Evolutionary conservation across 2,113 vertebrate species (phyloP), one percentile per base, ranked within the genome.

Genomic region (Crotalus helleri): DNA sequence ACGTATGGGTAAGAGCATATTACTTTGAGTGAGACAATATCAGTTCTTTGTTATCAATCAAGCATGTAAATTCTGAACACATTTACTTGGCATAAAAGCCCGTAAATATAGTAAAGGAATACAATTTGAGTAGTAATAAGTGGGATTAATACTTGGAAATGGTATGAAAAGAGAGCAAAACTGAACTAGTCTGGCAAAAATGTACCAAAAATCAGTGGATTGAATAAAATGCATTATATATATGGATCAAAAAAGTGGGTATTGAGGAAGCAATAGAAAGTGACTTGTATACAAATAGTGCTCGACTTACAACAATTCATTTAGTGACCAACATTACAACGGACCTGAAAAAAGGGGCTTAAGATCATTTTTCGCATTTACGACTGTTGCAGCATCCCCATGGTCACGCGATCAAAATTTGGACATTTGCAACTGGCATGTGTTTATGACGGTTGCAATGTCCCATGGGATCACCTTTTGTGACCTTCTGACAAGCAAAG

Each of bases 1-100:
- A 96, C 98, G 49, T 99, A 98, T 93, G 98, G 98, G 99, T 99
- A 98, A 98, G 98, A 39, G 91, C 89, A 61, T 44, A 44, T 69
- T 61, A 90, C 26, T 90, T n/a, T 64, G 44, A 21, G 12, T 54
- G 33, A 81, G 44, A 17, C 2, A 81, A 44, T 46, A 17, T n/a
- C 39, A 19, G 6, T 64, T 44, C 33, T 81, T 44, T 44, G 46
- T 24, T 64, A 21, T 39, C 13, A 29, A 13, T 39, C 13, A 29
- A 13, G 39, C 4, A 11, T 54, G 26, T 55, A 44, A 81, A 81
- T 81, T 57, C 15, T 19, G 69, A 74, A 26, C 15, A 55, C 57
- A 17, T 29, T 91, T 91, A 86, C 49, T 92, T 87, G 46, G 33
- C 33, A 81, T 81, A 44, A 81, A 81, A 81, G 33, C 21, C 17